These are phyloP conservation scores for Eudasyphora cyanicolor DNA, from an alignment of 2,888 invertebrate species.

Conservation along the genomic window DNA sequence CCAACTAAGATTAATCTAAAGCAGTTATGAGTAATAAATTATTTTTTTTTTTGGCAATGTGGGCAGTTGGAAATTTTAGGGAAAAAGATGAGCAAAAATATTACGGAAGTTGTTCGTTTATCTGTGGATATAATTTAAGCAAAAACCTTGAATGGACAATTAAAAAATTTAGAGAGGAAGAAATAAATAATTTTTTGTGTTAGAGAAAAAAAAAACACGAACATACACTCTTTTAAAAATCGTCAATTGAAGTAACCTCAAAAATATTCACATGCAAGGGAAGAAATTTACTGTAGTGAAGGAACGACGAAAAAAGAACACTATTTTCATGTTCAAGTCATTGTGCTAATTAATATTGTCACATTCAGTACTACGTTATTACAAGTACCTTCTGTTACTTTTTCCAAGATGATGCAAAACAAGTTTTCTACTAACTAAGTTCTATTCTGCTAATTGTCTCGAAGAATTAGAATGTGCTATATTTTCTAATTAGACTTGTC, in stretches of 20 bases:
- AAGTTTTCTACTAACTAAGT: not conserved
- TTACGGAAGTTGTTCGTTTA: not conserved
- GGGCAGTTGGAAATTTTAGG: not conserved
- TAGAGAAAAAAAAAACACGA: not conserved
- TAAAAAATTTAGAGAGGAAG: not conserved
- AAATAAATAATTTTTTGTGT: not conserved
- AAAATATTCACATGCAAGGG: not conserved
- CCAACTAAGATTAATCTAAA: not conserved
- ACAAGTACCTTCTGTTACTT: not conserved
- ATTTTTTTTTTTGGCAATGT: no score
- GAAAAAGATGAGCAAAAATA: not conserved
- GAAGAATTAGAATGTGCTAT: not conserved
- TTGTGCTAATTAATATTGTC: slow-evolving; percentile 13
- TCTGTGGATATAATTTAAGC: not conserved
- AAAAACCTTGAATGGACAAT: not conserved
- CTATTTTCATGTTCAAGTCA: not conserved
- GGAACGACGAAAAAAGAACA: not conserved
- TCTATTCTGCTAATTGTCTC: not conserved
- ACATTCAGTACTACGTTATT: not conserved
- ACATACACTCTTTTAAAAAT: slow-evolving; percentile 1
- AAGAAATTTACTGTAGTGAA: not conserved
- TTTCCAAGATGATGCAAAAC: not conserved
- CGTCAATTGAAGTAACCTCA: not conserved
- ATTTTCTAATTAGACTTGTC: slow-evolving; percentile 15
- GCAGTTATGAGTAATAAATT: not conserved